These are phyloP conservation scores for Lysandra bellargus DNA, from an alignment of 2,888 invertebrate genomes.

Conservation along the genomic window DNA sequence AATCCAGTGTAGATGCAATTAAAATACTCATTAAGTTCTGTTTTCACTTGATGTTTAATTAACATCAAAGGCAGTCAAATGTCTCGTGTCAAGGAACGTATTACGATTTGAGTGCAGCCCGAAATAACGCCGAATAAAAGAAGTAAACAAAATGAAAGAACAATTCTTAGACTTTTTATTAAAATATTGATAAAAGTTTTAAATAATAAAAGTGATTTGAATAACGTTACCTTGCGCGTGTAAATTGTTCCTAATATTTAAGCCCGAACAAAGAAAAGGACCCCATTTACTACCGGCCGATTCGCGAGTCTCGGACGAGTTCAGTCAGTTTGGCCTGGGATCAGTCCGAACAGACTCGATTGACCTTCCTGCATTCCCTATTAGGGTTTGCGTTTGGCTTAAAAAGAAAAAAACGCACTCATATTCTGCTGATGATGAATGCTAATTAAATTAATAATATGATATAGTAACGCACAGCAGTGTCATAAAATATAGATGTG, in stretches of 20 bases:
- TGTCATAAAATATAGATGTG: background rate
- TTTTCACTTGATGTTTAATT: constrained; percentile 53
- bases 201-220: too few relatives aligned
- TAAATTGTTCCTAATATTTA: too few relatives aligned
- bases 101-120: constrained; percentile 45
- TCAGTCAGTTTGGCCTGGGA: too few relatives aligned
- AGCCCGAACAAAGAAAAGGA: too few relatives aligned
- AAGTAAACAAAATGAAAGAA: constrained; percentile 5
- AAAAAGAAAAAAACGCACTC: background rate
- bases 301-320: too few relatives aligned
- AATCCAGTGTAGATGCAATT: constrained; percentile 34
- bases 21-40: constrained; percentile 46
- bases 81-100: constrained; percentile 53
- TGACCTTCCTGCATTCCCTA: too few relatives aligned
- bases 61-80: constrained; percentile 63
- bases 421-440: background rate
- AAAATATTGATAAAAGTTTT: background rate
- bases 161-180: background rate
- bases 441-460: background rate
- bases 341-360: too few relatives aligned
- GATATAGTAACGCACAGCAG: background rate
- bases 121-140: constrained; percentile 35
- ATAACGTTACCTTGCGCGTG: too few relatives aligned
- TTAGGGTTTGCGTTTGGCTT: too few relatives aligned
- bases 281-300: too few relatives aligned